Evolutionary conservation across 2,113 vertebrate genomes (phyloP).

Genomic region (Chiloscyllium plagiosum): DNA sequence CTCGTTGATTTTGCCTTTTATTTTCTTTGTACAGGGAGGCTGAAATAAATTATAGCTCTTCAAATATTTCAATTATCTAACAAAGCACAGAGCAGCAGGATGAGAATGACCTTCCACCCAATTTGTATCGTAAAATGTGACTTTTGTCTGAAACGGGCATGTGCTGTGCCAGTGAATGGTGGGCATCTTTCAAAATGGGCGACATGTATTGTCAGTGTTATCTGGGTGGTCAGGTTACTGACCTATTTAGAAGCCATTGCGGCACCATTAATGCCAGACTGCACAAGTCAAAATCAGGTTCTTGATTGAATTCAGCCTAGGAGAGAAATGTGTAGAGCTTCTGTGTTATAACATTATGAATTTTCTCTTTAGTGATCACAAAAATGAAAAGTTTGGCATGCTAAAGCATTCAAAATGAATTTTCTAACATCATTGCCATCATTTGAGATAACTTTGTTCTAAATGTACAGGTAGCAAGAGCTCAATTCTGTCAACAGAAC

Average conservation of each 20-base stretch:
- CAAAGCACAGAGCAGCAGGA: neutral
- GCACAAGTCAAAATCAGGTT: neutral
- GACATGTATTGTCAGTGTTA: neutral
- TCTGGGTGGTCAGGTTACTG: neutral
- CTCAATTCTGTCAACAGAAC: neutral
- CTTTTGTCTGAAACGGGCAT: neutral
- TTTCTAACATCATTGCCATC: neutral
- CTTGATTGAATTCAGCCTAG: neutral
- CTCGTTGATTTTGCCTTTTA: neutral
- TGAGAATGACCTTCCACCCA: neutral
- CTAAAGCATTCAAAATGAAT: neutral
- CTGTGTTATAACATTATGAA: neutral
- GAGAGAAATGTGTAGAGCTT: neutral
- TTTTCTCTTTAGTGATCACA: neutral
- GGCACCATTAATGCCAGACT: neutral
- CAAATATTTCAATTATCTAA: neutral
- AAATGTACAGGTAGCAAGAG: neutral
- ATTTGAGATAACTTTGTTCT: neutral
- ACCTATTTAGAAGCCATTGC: neutral
- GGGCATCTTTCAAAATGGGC: neutral
- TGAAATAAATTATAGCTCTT: neutral
- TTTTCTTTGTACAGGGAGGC: neutral
- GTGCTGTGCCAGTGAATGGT: neutral
- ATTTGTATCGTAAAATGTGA: neutral
- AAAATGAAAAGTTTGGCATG: neutral